Evolutionary conservation across 2,888 invertebrate genomes (phyloP).

Genomic region (Megastigmus dorsalis): DNA sequence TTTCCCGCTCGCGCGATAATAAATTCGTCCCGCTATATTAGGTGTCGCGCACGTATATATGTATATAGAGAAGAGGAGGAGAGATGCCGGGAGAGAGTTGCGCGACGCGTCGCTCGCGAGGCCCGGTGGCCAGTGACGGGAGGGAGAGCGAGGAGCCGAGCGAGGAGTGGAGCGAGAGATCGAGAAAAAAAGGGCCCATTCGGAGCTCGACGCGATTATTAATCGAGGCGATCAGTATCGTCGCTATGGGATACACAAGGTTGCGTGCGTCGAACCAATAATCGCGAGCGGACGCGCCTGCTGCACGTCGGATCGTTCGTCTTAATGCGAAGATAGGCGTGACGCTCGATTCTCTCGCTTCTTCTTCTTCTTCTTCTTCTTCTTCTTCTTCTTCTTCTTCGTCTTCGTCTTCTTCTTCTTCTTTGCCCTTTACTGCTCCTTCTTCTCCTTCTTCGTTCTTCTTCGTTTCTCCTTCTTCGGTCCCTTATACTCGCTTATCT

Average conservation of each 20-base stretch:
- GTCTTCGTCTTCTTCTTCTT: background rate
- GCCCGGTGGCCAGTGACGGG: too few species aligned
- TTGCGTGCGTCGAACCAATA: slow-evolving; percentile 68
- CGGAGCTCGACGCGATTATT: slow-evolving; percentile 66
- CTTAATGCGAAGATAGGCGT: slow-evolving; percentile 67
- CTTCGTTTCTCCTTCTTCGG: too few species aligned
- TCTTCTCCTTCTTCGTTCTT: too few species aligned
- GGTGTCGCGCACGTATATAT: slow-evolving; percentile 21
- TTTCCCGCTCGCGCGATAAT: background rate
- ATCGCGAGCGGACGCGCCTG: slow-evolving; percentile 58
- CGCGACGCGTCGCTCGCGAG: background rate
- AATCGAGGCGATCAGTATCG: slow-evolving; percentile 73
- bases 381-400: background rate
- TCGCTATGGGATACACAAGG: slow-evolving; percentile 61
- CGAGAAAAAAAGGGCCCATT: background rate
- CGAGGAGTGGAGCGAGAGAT: background rate
- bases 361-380: background rate
- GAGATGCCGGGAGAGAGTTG: background rate
- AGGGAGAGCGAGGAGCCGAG: too few species aligned
- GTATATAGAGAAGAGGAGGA: too few species aligned
- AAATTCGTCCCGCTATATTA: slow-evolving; percentile 14
- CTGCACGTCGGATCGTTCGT: slow-evolving; percentile 58
- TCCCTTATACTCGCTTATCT: too few species aligned
- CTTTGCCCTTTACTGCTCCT: too few species aligned
- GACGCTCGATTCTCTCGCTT: slow-evolving; percentile 56